Conservation (phyloP, 2,888 invertebrate species). For the Lycocerus yunnanus region DNA sequence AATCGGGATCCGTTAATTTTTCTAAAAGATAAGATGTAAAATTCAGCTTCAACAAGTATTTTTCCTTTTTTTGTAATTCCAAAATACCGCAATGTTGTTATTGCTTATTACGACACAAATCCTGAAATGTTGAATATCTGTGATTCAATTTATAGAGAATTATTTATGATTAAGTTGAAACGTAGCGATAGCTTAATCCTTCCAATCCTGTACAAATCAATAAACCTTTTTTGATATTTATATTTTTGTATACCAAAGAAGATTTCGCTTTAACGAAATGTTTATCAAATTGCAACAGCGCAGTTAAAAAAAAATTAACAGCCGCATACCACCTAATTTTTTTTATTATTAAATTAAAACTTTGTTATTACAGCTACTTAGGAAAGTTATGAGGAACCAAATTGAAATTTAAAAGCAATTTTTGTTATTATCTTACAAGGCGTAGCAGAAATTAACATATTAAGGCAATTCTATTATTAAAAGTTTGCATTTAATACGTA, state of each 20-base stretch:
- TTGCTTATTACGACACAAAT: background rate
- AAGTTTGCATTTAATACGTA: background rate
- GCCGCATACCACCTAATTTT: background rate
- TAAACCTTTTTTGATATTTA: background rate
- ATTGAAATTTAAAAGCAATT: background rate
- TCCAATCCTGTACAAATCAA: background rate
- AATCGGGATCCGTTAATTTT: background rate
- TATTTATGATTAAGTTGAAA: background rate
- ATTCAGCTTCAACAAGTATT: no score
- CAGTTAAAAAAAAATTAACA: no score
- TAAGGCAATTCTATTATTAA: constrained; percentile 10
- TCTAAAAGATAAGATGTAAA: no score
- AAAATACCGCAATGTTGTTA: background rate
- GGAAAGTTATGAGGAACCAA: background rate
- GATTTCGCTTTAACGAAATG: background rate
- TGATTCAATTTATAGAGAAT: background rate
- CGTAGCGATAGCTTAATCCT: background rate
- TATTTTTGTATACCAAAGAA: background rate
- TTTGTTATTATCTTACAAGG: constrained; percentile 13
- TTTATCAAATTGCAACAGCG: background rate
- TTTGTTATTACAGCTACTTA: background rate
- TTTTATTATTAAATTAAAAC: background rate
- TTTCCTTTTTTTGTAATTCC: no score
- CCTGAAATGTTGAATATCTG: background rate
- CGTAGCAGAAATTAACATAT: constrained; percentile 7